Base-by-base conservation (phyloP, 1,140 invertebrate genomes). In the Drosophila truncata region DNA sequence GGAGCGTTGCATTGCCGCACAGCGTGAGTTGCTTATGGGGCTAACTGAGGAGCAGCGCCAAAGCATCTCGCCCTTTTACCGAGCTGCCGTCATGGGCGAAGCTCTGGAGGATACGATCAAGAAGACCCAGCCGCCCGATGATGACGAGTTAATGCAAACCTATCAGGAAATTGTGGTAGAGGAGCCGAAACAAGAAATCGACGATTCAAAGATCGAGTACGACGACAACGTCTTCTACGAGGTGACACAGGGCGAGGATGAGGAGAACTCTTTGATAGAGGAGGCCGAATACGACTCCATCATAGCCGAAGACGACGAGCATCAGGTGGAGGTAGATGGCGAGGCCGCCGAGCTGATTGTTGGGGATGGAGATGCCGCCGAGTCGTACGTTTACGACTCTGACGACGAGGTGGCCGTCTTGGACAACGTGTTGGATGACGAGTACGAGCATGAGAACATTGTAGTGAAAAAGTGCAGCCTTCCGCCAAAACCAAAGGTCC, bases 381-480 rank as follows among this genome's bases (percentile, higher is more conserved):
- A 90, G 1, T 59, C 44, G 0, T 88, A 90, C 37, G 59, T 90
- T 27, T 88, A 88, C 29, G 84, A 88, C 20, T 88, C 84, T 0
- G 84, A 88, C 14, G 84, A 88, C 27, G 84, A 88, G 50, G 84
- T 90, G 27, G 84, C 84, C 20, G 84, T 88, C 4, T 54, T 88
- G 14, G 84, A 88, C 27, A 88, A 88, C 27, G 85, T 88, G 5
- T 29, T 88, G 9, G 84, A 88, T 25, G 84, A 88, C 37, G 84
- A 88, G 42, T 88, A 90, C 10, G 84, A 88, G 44, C 80, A 71
- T 9, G 84, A 88, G 20, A 90, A 73, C 13, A 70, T 59, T 49
- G 84, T 84, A 37, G 84, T 88, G 0, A 87, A 87, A 27, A 87
- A 88, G 49, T 84, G 71, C 9, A 87, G 64, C 25, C 50, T 90